These are phyloP conservation scores for Caranx ignobilis DNA, from an alignment of 2,113 vertebrate genomes.

Conservation along the genomic window DNA sequence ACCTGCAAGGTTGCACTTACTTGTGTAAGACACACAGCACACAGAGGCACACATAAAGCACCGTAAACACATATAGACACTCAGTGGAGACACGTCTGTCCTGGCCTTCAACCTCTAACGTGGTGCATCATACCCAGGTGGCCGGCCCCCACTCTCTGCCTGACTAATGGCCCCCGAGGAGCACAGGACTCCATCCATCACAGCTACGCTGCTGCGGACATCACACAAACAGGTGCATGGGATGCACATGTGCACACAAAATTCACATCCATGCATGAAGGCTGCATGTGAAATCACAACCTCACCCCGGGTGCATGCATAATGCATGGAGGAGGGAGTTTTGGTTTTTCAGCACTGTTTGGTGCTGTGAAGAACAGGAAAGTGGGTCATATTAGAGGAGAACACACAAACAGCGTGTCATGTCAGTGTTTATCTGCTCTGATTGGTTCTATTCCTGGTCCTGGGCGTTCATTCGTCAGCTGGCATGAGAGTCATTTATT, in stretches of 20 bases:
- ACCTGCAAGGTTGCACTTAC: constrained; percentile 4
- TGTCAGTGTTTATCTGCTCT: constrained; percentile 63
- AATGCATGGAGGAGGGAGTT: background rate
- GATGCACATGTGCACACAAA: constrained; percentile 7
- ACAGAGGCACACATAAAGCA: background rate
- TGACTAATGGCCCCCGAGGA: constrained; percentile 76
- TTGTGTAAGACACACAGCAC: background rate
- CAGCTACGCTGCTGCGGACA: constrained; percentile 1
- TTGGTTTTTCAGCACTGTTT: background rate
- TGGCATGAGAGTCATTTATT: constrained; percentile 65
- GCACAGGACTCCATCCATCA: constrained; percentile 74
- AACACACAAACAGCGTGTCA: constrained; percentile 32
- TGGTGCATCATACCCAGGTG: constrained; percentile 58
- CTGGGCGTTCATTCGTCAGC: constrained; percentile 48
- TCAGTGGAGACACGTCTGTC: constrained; percentile 30
- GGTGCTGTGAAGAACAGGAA: background rate
- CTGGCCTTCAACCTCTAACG: constrained; percentile 60
- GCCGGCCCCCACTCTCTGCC: constrained; percentile 57
- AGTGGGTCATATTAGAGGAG: constrained; percentile 16
- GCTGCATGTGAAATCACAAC: background rate
- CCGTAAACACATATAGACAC: background rate
- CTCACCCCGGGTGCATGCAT: background rate
- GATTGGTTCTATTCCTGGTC: constrained; percentile 59
- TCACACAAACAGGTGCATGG: constrained; percentile 29
- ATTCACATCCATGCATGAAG: background rate